These are phyloP conservation scores for Dione vanillae DNA, from an alignment of 2,888 invertebrate species.

Conservation along the genomic window DNA sequence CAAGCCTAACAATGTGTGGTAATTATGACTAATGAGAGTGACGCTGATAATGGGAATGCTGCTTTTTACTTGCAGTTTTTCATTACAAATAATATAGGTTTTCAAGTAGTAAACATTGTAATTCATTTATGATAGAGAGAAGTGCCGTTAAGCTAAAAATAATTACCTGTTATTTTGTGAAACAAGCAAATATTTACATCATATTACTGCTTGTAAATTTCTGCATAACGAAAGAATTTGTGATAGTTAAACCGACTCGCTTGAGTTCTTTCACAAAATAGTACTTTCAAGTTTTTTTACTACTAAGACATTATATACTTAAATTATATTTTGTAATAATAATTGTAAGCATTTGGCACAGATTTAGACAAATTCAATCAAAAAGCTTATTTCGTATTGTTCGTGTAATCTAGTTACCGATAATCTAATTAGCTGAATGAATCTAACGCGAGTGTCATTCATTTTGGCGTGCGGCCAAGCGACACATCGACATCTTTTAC, in stretches of 20 bases:
- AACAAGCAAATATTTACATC: too few species aligned
- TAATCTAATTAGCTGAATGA: slow-evolving; percentile 46
- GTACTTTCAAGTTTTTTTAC: too few species aligned
- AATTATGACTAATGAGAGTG: slow-evolving; percentile 18
- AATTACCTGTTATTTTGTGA: too few species aligned
- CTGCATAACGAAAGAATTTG: too few species aligned
- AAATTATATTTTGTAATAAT: too few species aligned
- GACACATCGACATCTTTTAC: slow-evolving; percentile 25
- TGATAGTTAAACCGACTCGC: too few species aligned
- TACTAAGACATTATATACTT: too few species aligned
- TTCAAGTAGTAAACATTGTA: too few species aligned
- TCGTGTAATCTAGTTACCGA: slow-evolving; percentile 29
- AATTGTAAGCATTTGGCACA: not conserved
- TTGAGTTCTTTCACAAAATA: too few species aligned
- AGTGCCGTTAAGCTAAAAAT: too few species aligned
- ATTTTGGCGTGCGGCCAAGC: slow-evolving; percentile 40
- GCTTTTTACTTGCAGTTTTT: not conserved
- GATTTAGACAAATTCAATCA: not conserved
- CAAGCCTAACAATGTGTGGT: slow-evolving; percentile 15
- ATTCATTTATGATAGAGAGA: too few species aligned
- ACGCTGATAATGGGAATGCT: slow-evolving; percentile 6
- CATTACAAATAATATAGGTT: not conserved
- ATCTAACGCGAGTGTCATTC: slow-evolving; percentile 43
- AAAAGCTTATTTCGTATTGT: slow-evolving; percentile 11
- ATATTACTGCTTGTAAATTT: too few species aligned